A percentile compares a stretch with the other conserved stretches of the same genome.
phyloP scores from a whole-genome alignment of 2,888 invertebrate genomes.

The Acleris emargana region DNA sequence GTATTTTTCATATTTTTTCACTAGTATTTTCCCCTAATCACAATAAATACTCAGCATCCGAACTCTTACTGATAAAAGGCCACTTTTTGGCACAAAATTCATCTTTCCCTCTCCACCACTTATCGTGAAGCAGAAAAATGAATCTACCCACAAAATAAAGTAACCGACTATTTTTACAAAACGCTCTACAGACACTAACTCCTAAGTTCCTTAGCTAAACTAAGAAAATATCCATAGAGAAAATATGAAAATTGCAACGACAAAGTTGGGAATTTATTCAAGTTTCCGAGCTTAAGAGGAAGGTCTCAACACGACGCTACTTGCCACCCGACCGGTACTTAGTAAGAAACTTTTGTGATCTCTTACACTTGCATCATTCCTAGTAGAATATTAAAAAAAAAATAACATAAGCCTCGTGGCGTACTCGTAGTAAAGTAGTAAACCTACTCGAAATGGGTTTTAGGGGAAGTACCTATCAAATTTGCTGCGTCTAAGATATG shows the following conservation, averaged over 20 bases:
- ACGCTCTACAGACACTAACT: not conserved
- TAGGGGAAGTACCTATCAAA: no score
- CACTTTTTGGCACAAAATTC: no score
- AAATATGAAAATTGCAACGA: slow-evolving; percentile 22
- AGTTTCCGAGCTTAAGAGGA: slow-evolving; percentile 10
- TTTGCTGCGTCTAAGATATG: no score
- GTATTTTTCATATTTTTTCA: no score
- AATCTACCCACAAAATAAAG: not conserved
- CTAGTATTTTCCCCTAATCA: no score
- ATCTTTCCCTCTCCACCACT: no score
- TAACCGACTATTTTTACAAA: not conserved
- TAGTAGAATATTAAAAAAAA: not conserved
- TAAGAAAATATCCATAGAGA: slow-evolving; percentile 1
- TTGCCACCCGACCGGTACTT: slow-evolving; percentile 7
- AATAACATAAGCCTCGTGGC: not conserved
- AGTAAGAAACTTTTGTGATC: slow-evolving; percentile 9
- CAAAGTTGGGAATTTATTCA: slow-evolving; percentile 15
- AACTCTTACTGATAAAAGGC: no score
- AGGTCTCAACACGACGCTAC: slow-evolving; percentile 5
- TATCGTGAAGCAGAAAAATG: not conserved
- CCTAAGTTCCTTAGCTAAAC: not conserved
- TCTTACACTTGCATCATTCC: not conserved
- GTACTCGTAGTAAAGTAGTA: no score
- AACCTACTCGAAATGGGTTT: no score
- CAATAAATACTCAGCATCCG: no score